phyloP scores from a whole-genome alignment of 2,113 vertebrate species.

The Hipposideros armiger region DNA sequence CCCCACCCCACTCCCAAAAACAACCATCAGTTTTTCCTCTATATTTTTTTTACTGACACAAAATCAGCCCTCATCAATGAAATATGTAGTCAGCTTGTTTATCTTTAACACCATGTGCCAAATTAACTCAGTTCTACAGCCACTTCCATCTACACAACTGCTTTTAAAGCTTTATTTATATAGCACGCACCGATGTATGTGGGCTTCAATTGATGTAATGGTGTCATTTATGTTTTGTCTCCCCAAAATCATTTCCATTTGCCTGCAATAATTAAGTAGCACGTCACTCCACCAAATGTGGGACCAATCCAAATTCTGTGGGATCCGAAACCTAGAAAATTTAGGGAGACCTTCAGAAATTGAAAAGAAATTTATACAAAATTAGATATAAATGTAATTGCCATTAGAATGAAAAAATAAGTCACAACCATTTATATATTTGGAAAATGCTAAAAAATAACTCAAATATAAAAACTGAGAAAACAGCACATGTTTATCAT shows the following conservation, averaged over 20 bases:
- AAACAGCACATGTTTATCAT: neutral
- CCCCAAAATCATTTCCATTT: neutral
- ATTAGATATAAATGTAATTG: neutral
- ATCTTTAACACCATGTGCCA: neutral
- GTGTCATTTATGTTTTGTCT: neutral
- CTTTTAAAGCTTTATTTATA: neutral
- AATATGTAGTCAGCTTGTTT: neutral
- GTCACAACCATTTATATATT: neutral
- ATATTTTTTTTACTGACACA: neutral
- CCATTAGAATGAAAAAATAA: neutral
- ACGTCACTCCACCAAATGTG: neutral
- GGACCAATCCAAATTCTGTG: neutral
- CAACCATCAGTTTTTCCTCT: too few relatives aligned
- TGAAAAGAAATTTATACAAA: neutral
- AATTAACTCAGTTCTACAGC: neutral
- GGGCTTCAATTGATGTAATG: neutral
- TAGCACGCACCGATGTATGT: fast-evolving
- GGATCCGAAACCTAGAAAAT: neutral
- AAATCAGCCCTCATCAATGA: neutral
- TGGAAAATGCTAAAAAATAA: neutral
- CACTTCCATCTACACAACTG: neutral
- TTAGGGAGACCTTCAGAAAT: neutral
- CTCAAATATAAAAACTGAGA: neutral
- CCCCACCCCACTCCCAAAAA: too few relatives aligned
- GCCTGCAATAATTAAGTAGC: neutral